These are phyloP conservation scores for Xyrichtys novacula DNA, from an alignment of 2,797 vertebrate species.

Conservation along the genomic window DNA sequence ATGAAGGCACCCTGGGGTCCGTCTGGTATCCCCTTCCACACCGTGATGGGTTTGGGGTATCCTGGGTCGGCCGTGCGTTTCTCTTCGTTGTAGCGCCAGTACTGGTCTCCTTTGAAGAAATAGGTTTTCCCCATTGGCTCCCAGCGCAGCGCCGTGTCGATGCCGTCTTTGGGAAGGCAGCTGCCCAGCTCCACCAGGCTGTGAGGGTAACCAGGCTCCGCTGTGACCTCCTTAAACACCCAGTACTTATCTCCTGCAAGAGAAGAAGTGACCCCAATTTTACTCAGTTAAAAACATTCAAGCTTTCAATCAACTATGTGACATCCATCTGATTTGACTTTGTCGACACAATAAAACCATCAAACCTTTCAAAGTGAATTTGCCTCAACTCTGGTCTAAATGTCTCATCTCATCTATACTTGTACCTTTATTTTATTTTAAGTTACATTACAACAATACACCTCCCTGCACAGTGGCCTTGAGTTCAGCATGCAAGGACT, in stretches of 20 bases:
- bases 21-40: conserved; percentile 96
- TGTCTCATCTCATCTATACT: too few relatives aligned
- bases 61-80: conserved; percentile 91
- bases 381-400: too few relatives aligned
- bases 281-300: too few relatives aligned
- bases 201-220: conserved; percentile 95
- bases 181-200: conserved; percentile 92
- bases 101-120: conserved; percentile 98
- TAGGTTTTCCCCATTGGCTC: conserved; percentile 97
- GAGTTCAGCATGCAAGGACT: too few relatives aligned
- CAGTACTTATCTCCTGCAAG: conserved; percentile 94
- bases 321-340: too few relatives aligned
- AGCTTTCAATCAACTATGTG: too few relatives aligned
- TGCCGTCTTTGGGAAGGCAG: conserved; percentile 93
- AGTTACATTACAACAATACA: too few relatives aligned
- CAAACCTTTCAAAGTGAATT: too few relatives aligned
- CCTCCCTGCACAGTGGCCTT: too few relatives aligned
- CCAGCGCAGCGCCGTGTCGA: conserved; percentile 96
- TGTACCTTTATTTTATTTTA: too few relatives aligned
- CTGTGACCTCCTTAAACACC: conserved; percentile 96
- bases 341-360: too few relatives aligned
- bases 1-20: conserved; percentile 96
- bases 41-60: conserved; percentile 95
- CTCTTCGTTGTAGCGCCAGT: conserved; percentile 98
- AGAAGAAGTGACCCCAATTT: background rate